Percentiles rank a stretch among this genome's conserved stretches.
Evolutionary conservation across 2,797 vertebrate genomes (phyloP).

Genomic region (Gouania willdenowi): DNA sequence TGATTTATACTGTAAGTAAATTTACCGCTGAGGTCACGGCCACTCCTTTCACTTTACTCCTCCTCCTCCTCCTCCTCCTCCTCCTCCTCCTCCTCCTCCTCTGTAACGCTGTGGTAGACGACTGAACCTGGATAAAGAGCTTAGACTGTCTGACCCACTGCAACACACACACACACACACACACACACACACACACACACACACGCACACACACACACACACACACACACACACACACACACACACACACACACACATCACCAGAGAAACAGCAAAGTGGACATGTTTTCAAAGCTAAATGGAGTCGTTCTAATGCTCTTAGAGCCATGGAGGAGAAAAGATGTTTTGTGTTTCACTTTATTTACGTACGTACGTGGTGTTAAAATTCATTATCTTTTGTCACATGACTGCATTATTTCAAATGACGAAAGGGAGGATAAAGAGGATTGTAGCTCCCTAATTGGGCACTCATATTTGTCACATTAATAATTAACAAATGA

Average conservation of each 20-base stretch:
- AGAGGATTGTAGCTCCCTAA: neutral
- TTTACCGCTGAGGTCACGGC: conserved; percentile 42
- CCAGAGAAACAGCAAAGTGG: conserved; percentile 36
- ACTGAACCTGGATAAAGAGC: conserved; percentile 76
- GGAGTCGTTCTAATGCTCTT: conserved; percentile 59
- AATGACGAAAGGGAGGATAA: conserved; percentile 9
- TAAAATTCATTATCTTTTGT: conserved; percentile 31
- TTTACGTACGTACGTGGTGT: conserved; percentile 31
- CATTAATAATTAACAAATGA: neutral
- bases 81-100: too few relatives aligned
- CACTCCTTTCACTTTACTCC: conserved; percentile 60
- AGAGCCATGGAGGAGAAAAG: conserved; percentile 28
- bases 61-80: too few relatives aligned
- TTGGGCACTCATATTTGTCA: too few relatives aligned
- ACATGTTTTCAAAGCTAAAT: conserved; percentile 52
- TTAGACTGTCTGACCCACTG: conserved; percentile 78
- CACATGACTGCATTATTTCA: conserved; percentile 13
- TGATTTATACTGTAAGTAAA: conserved; percentile 56
- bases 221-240: conserved; percentile 7
- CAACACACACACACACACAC: conserved; percentile 28
- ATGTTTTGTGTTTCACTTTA: conserved; percentile 36
- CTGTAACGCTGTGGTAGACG: conserved; percentile 48
- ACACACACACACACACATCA: neutral
- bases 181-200: conserved; percentile 15
- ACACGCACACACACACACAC: conserved; percentile 1